phyloP scores from a whole-genome alignment of 2,888 invertebrate species.

The Dascillus cervinus region DNA sequence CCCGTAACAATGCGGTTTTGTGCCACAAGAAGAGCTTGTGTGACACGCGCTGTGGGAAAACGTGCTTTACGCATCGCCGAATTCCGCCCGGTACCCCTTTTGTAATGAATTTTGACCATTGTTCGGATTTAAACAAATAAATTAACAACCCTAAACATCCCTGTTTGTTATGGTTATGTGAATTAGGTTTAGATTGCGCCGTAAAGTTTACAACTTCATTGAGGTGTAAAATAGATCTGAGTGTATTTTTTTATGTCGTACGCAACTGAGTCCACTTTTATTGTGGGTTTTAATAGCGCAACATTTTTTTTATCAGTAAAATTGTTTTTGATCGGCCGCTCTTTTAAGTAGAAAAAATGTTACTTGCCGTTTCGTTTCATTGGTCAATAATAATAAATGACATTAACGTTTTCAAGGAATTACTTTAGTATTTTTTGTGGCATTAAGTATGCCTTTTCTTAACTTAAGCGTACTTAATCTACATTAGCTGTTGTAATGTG shows the following conservation, averaged over 20 bases:
- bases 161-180: slow-evolving; percentile 20
- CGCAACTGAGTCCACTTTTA: slow-evolving; percentile 4
- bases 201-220: slow-evolving; percentile 18
- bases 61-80: slow-evolving; percentile 14
- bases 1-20: slow-evolving; percentile 14
- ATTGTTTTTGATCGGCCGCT: slow-evolving; percentile 9
- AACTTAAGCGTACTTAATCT: no score
- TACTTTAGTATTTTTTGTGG: slow-evolving; percentile 5
- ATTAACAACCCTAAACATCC: slow-evolving; percentile 12
- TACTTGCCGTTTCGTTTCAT: slow-evolving; percentile 4
- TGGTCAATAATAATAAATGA: slow-evolving; percentile 11
- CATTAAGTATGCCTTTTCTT: no score
- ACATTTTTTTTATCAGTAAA: slow-evolving; percentile 9
- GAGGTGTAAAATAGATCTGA: slow-evolving; percentile 16
- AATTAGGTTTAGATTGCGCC: slow-evolving; percentile 16
- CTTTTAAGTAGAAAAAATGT: slow-evolving; percentile 4
- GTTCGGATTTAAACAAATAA: slow-evolving; percentile 11
- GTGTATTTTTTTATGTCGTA: slow-evolving; percentile 6
- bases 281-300: slow-evolving; percentile 6
- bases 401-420: slow-evolving; percentile 10
- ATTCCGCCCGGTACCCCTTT: slow-evolving; percentile 7
- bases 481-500: no score
- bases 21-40: slow-evolving; percentile 7
- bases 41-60: slow-evolving; percentile 21
- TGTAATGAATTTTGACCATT: slow-evolving; percentile 5